Evolutionary conservation across 2,888 invertebrate species (phyloP).

Genomic region (Acleris holmiana): DNA sequence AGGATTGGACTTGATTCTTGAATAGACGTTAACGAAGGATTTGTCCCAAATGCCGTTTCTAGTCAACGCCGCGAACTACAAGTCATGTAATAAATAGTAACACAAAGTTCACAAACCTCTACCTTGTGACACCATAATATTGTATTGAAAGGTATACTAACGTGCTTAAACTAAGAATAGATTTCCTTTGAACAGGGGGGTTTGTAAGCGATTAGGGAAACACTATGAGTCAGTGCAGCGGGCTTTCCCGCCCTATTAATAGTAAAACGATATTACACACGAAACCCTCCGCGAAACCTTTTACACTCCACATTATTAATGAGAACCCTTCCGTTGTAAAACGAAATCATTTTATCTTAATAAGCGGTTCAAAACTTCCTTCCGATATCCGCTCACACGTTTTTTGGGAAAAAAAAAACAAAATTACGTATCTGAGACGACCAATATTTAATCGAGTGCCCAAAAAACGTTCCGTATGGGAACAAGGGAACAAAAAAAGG

Average conservation of each 20-base stretch:
- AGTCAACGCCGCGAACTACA: too few relatives aligned
- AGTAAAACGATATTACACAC: slow-evolving; percentile 9
- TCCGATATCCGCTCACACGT: slow-evolving; percentile 40
- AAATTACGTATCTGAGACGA: slow-evolving; percentile 33
- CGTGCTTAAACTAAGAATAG: background rate
- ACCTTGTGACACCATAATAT: background rate
- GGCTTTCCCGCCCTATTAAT: slow-evolving; percentile 24
- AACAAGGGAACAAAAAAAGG: slow-evolving; percentile 67
- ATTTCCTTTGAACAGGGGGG: background rate
- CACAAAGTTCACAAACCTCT: background rate
- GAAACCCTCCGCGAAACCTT: slow-evolving; percentile 6
- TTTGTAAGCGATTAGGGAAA: slow-evolving; percentile 45
- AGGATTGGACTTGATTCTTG: too few relatives aligned
- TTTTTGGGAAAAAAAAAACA: slow-evolving; percentile 37
- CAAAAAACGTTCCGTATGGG: slow-evolving; percentile 45
- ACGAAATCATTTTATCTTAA: slow-evolving; percentile 15
- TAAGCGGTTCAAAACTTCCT: slow-evolving; percentile 27
- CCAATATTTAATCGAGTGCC: slow-evolving; percentile 42
- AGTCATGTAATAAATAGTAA: too few relatives aligned
- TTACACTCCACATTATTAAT: slow-evolving; percentile 19
- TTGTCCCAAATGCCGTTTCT: too few relatives aligned
- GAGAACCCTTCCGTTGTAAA: slow-evolving; percentile 14
- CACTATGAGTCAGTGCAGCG: slow-evolving; percentile 55
- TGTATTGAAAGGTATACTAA: background rate
- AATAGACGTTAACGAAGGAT: too few relatives aligned